phyloP scores from a whole-genome alignment of 2,888 invertebrate genomes.

The Cryptocephalus primarius region DNA sequence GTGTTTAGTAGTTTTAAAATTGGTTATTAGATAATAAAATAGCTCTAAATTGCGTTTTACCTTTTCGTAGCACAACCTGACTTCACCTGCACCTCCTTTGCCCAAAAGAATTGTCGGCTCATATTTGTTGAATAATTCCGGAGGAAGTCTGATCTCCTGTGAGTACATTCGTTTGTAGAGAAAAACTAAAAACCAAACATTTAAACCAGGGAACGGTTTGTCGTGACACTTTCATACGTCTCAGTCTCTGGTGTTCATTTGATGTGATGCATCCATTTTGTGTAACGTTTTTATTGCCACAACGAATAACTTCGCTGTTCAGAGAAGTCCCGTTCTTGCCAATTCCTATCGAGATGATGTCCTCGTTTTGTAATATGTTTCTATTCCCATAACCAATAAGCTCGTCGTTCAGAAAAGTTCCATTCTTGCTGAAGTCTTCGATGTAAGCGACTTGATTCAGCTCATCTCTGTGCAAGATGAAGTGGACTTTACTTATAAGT shows the following conservation, averaged over 20 bases:
- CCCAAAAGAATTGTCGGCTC: constrained; percentile 65
- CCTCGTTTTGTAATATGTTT: constrained; percentile 55
- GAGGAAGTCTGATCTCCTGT: constrained; percentile 40
- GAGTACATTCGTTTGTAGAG: constrained; percentile 11
- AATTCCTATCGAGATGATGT: constrained; percentile 57
- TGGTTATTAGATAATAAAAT: not conserved
- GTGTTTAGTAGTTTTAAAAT: too few species aligned
- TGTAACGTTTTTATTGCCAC: constrained; percentile 40
- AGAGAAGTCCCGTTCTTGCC: constrained; percentile 12
- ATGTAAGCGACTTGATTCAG: constrained; percentile 8
- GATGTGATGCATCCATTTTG: constrained; percentile 65
- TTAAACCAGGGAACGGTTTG: not conserved
- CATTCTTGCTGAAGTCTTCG: constrained; percentile 10
- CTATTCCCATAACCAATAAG: constrained; percentile 17
- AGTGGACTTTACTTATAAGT: constrained; percentile 12
- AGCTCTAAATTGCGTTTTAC: constrained; percentile 29
- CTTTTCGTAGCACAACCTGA: constrained; percentile 61
- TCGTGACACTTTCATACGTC: too few species aligned
- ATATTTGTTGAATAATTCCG: constrained; percentile 55
- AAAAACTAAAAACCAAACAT: constrained; percentile 8
- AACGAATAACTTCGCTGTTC: constrained; percentile 10
- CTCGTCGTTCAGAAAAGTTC: constrained; percentile 11
- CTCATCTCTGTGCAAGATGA: constrained; percentile 7
- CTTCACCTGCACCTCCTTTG: constrained; percentile 76
- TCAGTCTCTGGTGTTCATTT: constrained; percentile 32